These are phyloP conservation scores for Tenebrio molitor DNA, from an alignment of 1,140 invertebrate species.

Conservation along the genomic window DNA sequence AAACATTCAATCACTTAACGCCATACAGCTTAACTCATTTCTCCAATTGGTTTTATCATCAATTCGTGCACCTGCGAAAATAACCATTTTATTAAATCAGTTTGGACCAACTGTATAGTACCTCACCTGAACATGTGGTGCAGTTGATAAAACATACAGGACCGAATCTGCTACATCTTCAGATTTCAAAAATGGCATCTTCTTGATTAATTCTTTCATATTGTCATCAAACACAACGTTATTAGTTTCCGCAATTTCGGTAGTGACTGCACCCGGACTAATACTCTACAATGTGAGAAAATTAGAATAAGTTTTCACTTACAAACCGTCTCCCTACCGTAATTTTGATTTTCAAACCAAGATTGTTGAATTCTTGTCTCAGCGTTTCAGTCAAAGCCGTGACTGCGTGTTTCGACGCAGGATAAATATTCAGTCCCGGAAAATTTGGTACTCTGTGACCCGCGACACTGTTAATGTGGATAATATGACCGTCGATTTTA, in stretches of 20 bases:
- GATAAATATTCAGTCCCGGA: constrained; percentile 69
- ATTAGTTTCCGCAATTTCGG: constrained; percentile 29
- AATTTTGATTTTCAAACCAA: constrained; percentile 68
- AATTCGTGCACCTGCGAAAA: constrained; percentile 44
- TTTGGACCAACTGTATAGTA: neutral
- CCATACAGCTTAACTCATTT: too few relatives aligned
- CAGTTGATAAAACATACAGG: constrained; percentile 67
- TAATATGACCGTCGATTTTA: too few relatives aligned
- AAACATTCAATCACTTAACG: too few relatives aligned
- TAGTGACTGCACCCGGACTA: constrained; percentile 50
- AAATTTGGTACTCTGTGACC: constrained; percentile 66
- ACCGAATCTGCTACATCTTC: constrained; percentile 69
- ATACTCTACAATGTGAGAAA: constrained; percentile 48
- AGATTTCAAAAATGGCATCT: constrained; percentile 66
- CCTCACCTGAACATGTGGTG: constrained; percentile 68
- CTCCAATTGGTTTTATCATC: constrained; percentile 46
- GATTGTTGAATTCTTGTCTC: constrained; percentile 67
- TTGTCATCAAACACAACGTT: neutral
- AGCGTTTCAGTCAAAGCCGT: constrained; percentile 73
- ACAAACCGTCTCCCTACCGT: constrained; percentile 60
- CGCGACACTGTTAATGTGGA: constrained; percentile 69
- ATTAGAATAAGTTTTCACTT: neutral
- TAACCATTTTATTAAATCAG: neutral
- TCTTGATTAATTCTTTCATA: constrained; percentile 22
- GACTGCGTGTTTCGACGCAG: constrained; percentile 73